Conservation (phyloP, 2,797 vertebrate species). For the Columba guinea region DNA sequence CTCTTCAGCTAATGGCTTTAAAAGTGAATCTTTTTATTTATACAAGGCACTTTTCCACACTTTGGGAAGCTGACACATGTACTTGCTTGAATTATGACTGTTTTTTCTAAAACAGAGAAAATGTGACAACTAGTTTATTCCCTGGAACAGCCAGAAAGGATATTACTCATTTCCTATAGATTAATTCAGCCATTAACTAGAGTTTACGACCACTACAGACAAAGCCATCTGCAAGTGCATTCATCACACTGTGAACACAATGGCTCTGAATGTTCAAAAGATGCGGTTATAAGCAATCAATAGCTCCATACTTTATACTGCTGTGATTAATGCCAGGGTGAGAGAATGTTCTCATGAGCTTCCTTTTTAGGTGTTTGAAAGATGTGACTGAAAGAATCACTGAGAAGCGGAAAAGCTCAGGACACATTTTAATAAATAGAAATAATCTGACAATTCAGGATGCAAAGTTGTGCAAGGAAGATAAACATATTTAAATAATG, state of each 20-base stretch:
- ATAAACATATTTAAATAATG: not conserved
- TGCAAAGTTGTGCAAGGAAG: not conserved
- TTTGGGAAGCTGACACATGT: not conserved
- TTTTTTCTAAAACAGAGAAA: not conserved
- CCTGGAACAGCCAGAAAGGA: not conserved
- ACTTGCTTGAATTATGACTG: not conserved
- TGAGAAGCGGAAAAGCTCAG: accelerated
- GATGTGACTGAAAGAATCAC: not conserved
- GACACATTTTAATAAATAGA: not conserved
- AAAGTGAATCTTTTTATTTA: conserved; percentile 26
- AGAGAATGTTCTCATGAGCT: conserved; percentile 9
- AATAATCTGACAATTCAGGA: not conserved
- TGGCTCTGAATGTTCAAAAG: conserved; percentile 22
- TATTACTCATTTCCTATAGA: conserved; percentile 50
- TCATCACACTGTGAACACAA: conserved; percentile 41
- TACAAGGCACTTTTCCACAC: not conserved
- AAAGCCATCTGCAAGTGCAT: conserved; percentile 52
- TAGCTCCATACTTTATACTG: not conserved
- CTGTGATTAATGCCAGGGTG: not conserved
- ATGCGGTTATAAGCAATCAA: conserved; percentile 45
- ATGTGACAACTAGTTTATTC: not conserved
- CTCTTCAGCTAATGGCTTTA: conserved; percentile 7
- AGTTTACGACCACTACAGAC: conserved; percentile 51
- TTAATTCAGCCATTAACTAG: conserved; percentile 51
- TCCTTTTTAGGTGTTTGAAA: not conserved